A percentile compares a stretch with the other conserved stretches of the same genome.
phyloP scores from a whole-genome alignment of 2,888 invertebrate genomes.

The Muschampia plurimacula region DNA sequence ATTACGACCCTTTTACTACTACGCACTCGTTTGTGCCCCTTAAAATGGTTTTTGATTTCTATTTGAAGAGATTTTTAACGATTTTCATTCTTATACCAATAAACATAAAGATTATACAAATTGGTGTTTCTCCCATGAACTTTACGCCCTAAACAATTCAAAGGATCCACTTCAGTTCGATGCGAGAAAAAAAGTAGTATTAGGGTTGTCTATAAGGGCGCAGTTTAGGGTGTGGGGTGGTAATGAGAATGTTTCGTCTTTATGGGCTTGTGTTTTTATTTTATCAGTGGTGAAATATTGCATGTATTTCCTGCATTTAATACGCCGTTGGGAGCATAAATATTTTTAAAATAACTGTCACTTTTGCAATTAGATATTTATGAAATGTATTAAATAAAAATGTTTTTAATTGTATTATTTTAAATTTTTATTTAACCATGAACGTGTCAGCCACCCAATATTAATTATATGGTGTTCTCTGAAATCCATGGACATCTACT shows the following conservation, averaged over 20 bases:
- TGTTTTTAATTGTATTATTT: too few relatives aligned
- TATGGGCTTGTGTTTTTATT: conserved; percentile 8
- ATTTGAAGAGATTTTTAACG: neutral
- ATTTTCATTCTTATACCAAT: conserved; percentile 3
- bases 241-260: conserved; percentile 20
- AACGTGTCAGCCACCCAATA: too few relatives aligned
- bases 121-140: conserved; percentile 13
- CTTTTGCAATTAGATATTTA: too few relatives aligned
- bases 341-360: too few relatives aligned
- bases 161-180: conserved; percentile 30
- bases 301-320: neutral
- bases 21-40: conserved; percentile 5
- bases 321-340: too few relatives aligned
- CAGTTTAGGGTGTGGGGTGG: conserved; percentile 21
- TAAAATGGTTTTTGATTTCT: conserved; percentile 4
- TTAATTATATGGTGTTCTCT: too few relatives aligned
- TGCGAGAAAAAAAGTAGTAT: conserved; percentile 23
- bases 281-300: neutral
- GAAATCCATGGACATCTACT: too few relatives aligned
- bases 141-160: conserved; percentile 22
- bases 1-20: conserved; percentile 34
- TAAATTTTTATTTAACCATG: too few relatives aligned
- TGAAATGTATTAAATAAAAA: too few relatives aligned
- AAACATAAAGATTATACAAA: neutral
- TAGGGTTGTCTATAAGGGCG: conserved; percentile 17